Percentiles rank a stretch among this genome's conserved stretches.
phyloP scores from a whole-genome alignment of 2,888 invertebrate genomes.

The Prosapia bicincta region DNA sequence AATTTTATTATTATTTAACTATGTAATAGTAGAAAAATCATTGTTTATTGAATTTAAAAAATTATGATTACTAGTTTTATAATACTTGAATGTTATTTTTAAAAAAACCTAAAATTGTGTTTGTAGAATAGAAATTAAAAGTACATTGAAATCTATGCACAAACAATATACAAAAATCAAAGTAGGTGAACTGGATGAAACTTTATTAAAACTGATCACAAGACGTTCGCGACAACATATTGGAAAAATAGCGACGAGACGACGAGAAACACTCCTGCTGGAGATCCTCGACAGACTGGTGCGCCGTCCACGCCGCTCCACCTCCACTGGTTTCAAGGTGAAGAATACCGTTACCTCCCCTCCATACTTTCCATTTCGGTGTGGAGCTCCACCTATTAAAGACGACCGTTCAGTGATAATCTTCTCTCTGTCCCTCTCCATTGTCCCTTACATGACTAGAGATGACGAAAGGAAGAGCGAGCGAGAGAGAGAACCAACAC shows the following conservation, averaged over 20 bases:
- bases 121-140: too few relatives aligned
- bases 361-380: slow-evolving; percentile 28
- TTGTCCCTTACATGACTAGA: slow-evolving; percentile 24
- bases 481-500: slow-evolving; percentile 10
- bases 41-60: too few relatives aligned
- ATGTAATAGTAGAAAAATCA: too few relatives aligned
- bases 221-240: background rate
- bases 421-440: slow-evolving; percentile 21
- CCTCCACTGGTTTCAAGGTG: slow-evolving; percentile 5
- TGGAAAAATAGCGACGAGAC: background rate
- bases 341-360: slow-evolving; percentile 15
- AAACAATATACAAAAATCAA: too few relatives aligned
- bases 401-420: slow-evolving; percentile 3
- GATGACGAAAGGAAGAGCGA: slow-evolving; percentile 24
- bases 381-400: slow-evolving; percentile 21
- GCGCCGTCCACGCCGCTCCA: background rate
- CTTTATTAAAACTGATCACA: background rate
- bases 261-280: background rate
- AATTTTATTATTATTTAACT: too few relatives aligned
- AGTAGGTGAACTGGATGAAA: background rate
- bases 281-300: slow-evolving; percentile 10
- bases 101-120: too few relatives aligned
- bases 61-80: too few relatives aligned
- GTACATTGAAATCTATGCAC: too few relatives aligned
- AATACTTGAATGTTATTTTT: too few relatives aligned